Conservation (phyloP, 2,888 invertebrate genomes). For the Mythimna vitellina region DNA sequence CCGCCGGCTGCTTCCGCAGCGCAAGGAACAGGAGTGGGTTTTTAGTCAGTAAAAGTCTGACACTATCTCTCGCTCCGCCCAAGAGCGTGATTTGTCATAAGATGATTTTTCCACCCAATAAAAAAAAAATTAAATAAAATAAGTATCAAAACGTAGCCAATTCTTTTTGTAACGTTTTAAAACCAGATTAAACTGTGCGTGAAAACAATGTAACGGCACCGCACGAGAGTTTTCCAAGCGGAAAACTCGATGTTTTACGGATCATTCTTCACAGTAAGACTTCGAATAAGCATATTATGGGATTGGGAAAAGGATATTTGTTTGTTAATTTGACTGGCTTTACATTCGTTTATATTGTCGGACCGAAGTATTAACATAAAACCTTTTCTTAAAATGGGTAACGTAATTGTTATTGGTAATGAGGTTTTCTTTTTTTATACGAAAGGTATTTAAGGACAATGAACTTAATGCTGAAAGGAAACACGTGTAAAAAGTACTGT, state of each 20-base stretch:
- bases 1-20: too few species aligned
- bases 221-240: slow-evolving; percentile 40
- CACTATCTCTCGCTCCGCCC: too few species aligned
- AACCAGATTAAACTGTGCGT: slow-evolving; percentile 65
- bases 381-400: slow-evolving; percentile 19
- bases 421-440: not conserved
- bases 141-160: slow-evolving; percentile 57
- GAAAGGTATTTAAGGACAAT: not conserved
- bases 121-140: too few species aligned
- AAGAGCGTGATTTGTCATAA: too few species aligned
- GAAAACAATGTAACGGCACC: slow-evolving; percentile 62
- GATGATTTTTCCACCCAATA: too few species aligned
- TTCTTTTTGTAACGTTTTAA: slow-evolving; percentile 62
- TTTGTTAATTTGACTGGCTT: slow-evolving; percentile 27
- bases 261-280: slow-evolving; percentile 52
- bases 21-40: too few species aligned
- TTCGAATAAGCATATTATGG: slow-evolving; percentile 42
- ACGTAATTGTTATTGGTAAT: slow-evolving; percentile 9
- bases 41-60: too few species aligned
- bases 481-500: not conserved
- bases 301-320: slow-evolving; percentile 29
- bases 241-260: slow-evolving; percentile 57
- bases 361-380: slow-evolving; percentile 11
- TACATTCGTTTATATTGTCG: slow-evolving; percentile 15
- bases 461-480: not conserved